phyloP scores from a whole-genome alignment of 64 coral and sea anemone genomes.

The Stylophora pistillata region DNA sequence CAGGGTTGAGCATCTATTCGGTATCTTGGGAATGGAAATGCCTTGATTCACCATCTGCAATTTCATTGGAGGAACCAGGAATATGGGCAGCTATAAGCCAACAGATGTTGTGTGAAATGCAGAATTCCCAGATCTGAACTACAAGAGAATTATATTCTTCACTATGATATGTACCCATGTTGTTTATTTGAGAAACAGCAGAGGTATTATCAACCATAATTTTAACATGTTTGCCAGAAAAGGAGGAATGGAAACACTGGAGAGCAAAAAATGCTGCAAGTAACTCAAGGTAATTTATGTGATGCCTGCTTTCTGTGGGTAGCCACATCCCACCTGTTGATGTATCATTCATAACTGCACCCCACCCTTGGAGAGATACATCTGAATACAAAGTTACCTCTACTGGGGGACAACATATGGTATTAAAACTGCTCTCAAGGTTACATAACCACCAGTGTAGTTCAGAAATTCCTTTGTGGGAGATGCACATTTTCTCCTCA shows the following conservation, averaged over 20 bases:
- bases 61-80: no score
- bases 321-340: slow-evolving; percentile 44
- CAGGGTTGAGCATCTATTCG: no score
- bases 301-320: slow-evolving; percentile 17
- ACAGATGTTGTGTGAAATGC: neutral
- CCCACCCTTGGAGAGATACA: slow-evolving; percentile 61
- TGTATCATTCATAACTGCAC: slow-evolving; percentile 11
- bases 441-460: slow-evolving; percentile 44
- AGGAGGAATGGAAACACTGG: slow-evolving; percentile 19
- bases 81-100: neutral
- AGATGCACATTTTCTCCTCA: slow-evolving; percentile 34
- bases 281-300: no score
- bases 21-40: no score
- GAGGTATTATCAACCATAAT: slow-evolving; percentile 66
- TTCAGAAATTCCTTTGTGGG: slow-evolving; percentile 28
- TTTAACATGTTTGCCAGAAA: slow-evolving; percentile 60
- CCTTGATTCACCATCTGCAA: no score
- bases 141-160: slow-evolving; percentile 23
- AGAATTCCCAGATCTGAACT: slow-evolving; percentile 32
- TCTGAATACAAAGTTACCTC: slow-evolving; percentile 46
- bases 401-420: slow-evolving; percentile 21
- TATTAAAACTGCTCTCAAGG: slow-evolving; percentile 39
- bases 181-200: slow-evolving; percentile 48
- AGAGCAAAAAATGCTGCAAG: slow-evolving; percentile 54
- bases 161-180: slow-evolving; percentile 50